Conservation (phyloP, 2,113 vertebrate species). For the Origma solitaria region DNA sequence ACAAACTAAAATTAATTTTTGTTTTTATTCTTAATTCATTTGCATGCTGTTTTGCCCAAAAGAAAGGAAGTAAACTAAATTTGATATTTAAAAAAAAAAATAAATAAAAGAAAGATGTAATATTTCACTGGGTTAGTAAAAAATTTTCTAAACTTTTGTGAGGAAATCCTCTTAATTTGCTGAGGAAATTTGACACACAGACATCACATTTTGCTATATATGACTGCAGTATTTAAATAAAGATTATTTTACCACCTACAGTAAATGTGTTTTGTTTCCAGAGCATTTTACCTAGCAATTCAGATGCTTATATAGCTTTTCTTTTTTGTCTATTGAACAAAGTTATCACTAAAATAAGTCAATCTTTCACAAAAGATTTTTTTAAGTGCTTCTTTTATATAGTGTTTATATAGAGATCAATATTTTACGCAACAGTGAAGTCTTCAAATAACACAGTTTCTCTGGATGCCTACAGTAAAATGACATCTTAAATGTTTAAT, state of each 20-base stretch:
- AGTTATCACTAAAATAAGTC: neutral
- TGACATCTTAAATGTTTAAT: neutral
- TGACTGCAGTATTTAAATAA: neutral
- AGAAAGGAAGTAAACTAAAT: neutral
- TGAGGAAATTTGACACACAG: neutral
- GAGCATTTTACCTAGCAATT: neutral
- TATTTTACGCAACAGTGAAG: neutral
- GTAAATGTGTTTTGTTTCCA: accelerated
- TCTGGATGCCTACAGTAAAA: neutral
- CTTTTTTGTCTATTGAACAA: neutral
- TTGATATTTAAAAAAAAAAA: neutral
- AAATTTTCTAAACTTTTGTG: neutral
- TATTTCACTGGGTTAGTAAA: neutral
- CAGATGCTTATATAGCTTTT: neutral
- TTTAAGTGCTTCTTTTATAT: neutral
- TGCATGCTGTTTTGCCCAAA: neutral
- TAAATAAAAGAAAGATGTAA: neutral
- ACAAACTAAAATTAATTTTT: neutral
- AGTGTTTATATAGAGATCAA: neutral
- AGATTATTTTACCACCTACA: neutral
- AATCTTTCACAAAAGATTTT: neutral
- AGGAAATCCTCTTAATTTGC: neutral
- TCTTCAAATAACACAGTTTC: neutral
- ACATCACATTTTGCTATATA: neutral
- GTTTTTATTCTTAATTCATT: neutral